Conservation (phyloP, 2,888 invertebrate species). For the Auanema sp. region DNA sequence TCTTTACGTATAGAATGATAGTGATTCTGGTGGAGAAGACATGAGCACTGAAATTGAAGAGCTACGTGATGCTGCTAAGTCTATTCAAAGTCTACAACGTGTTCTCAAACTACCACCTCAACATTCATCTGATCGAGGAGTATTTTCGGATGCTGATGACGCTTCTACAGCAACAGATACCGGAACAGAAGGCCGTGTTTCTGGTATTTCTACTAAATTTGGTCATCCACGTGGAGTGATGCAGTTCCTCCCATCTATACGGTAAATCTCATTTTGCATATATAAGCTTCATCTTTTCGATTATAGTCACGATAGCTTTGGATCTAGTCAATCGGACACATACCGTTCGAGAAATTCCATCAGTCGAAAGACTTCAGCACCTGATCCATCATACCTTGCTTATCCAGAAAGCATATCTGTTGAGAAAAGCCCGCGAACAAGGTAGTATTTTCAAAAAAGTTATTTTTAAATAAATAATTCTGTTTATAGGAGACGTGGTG, state of each 20-base stretch:
- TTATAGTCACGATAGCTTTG: background rate
- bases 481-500: constrained; percentile 34
- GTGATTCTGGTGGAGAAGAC: constrained; percentile 41
- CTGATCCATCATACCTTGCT: constrained; percentile 18
- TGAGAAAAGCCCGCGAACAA: constrained; percentile 14
- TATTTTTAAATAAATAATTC: background rate
- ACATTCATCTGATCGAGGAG: constrained; percentile 39
- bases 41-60: constrained; percentile 59
- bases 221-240: constrained; percentile 61
- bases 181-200: constrained; percentile 30
- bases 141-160: constrained; percentile 37
- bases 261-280: constrained; percentile 23
- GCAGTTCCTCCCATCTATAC: constrained; percentile 60
- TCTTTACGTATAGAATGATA: constrained; percentile 19
- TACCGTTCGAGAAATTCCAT: background rate
- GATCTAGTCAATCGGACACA: background rate
- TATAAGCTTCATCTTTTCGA: background rate
- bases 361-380: constrained; percentile 21
- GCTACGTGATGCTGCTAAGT: constrained; percentile 58
- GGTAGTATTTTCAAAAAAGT: background rate
- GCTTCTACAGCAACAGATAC: constrained; percentile 26
- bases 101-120: constrained; percentile 47
- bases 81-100: constrained; percentile 54
- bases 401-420: constrained; percentile 12
- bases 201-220: constrained; percentile 52